phyloP scores from a whole-genome alignment of 2,797 vertebrate genomes.

The Sebastes itinus region DNA sequence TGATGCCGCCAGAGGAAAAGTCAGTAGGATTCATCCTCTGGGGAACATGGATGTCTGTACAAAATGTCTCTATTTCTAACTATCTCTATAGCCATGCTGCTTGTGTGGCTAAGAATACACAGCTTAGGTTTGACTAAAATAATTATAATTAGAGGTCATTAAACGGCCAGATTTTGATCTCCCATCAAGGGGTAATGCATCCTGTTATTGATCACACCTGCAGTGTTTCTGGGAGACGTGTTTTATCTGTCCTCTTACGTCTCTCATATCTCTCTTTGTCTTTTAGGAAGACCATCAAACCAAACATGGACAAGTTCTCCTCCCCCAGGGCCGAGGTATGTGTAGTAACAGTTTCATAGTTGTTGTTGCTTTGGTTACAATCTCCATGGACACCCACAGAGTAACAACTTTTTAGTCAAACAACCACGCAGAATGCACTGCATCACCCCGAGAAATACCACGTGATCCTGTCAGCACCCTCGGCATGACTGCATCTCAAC shows the following conservation, averaged over 20 bases:
- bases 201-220: neutral
- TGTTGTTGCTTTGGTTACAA: conserved; percentile 69
- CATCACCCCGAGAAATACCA: conserved; percentile 27
- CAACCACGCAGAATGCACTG: conserved; percentile 23
- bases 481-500: neutral
- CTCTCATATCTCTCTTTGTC: neutral
- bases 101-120: neutral
- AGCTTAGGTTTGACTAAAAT: neutral
- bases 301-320: conserved; percentile 81
- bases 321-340: conserved; percentile 84
- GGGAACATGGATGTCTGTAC: no score
- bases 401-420: conserved; percentile 37
- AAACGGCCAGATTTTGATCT: neutral
- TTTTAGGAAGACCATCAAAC: conserved; percentile 78
- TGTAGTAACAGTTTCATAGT: neutral
- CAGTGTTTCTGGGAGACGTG: neutral
- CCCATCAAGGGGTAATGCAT: neutral
- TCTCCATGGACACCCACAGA: conserved; percentile 43
- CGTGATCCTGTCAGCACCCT: conserved; percentile 28
- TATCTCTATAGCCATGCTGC: neutral
- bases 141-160: neutral
- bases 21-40: neutral
- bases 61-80: neutral
- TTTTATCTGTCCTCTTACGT: neutral
- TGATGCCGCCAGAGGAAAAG: neutral